phyloP scores from a whole-genome alignment of 2,113 vertebrate species.

The Sprattus sprattus region DNA sequence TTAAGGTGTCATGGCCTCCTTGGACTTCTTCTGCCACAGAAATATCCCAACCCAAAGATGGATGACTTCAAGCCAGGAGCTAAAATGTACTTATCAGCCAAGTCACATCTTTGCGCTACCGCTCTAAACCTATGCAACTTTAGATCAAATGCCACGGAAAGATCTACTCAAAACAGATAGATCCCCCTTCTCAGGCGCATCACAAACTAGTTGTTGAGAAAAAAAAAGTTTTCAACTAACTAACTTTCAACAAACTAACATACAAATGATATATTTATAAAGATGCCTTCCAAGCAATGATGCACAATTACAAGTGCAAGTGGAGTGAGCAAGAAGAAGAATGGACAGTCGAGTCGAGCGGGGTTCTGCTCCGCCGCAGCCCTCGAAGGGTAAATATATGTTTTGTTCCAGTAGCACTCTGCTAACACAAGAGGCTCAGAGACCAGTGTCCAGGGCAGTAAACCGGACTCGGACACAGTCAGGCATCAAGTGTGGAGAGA shows the following conservation, averaged over 20 bases:
- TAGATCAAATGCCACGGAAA: background rate
- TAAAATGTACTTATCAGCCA: background rate
- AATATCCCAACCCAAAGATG: no score
- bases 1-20: no score
- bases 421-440: slow-evolving; percentile 27
- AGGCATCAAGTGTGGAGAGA: slow-evolving; percentile 48
- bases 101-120: background rate
- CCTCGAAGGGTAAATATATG: slow-evolving; percentile 40
- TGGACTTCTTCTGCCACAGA: no score
- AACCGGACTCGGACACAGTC: slow-evolving; percentile 44
- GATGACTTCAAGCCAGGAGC: background rate
- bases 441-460: slow-evolving; percentile 46
- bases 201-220: background rate
- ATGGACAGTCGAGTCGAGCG: slow-evolving; percentile 23
- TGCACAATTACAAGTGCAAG: background rate
- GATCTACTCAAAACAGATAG: background rate
- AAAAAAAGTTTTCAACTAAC: no score
- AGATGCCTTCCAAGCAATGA: background rate
- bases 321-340: slow-evolving; percentile 12
- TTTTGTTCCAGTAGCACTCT: slow-evolving; percentile 36
- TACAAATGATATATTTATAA: background rate
- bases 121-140: background rate
- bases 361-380: background rate
- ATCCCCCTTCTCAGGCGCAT: background rate
- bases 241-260: no score